Conservation (phyloP, 1,140 invertebrate genomes). For the Drosophila parvula region DNA sequence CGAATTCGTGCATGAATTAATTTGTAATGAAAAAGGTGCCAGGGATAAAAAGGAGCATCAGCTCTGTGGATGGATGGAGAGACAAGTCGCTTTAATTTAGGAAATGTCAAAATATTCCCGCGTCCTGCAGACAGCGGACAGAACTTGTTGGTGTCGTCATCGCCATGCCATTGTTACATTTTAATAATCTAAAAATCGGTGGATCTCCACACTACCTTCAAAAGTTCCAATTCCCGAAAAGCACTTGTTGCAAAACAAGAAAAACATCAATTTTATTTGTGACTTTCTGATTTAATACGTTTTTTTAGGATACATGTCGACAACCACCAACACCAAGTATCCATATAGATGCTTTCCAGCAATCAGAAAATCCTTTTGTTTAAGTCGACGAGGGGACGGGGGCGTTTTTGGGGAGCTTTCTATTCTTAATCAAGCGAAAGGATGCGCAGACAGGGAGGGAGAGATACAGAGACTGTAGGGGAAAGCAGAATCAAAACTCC, state of each 20-base stretch:
- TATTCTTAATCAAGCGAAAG: slow-evolving; percentile 41
- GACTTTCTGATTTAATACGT: slow-evolving; percentile 34
- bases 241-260: slow-evolving; percentile 45
- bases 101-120: slow-evolving; percentile 66
- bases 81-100: slow-evolving; percentile 71
- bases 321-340: slow-evolving; percentile 53
- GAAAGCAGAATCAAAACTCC: slow-evolving; percentile 1
- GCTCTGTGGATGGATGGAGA: slow-evolving; percentile 20
- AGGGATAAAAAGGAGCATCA: slow-evolving; percentile 26
- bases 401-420: slow-evolving; percentile 15
- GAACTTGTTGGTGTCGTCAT: slow-evolving; percentile 8
- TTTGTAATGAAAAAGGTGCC: slow-evolving; percentile 62
- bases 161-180: slow-evolving; percentile 51
- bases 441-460: slow-evolving; percentile 19
- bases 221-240: slow-evolving; percentile 32
- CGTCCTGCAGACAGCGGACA: slow-evolving; percentile 27
- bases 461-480: not conserved
- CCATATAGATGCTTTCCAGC: slow-evolving; percentile 26
- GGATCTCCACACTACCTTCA: slow-evolving; percentile 60
- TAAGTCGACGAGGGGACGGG: slow-evolving; percentile 17
- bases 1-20: slow-evolving; percentile 64
- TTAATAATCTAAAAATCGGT: slow-evolving; percentile 78
- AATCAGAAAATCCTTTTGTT: slow-evolving; percentile 56
- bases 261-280: slow-evolving; percentile 60
- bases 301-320: slow-evolving; percentile 24